Evolutionary conservation across 2,888 invertebrate species (phyloP).

Genomic region (Hylaea fasciaria): DNA sequence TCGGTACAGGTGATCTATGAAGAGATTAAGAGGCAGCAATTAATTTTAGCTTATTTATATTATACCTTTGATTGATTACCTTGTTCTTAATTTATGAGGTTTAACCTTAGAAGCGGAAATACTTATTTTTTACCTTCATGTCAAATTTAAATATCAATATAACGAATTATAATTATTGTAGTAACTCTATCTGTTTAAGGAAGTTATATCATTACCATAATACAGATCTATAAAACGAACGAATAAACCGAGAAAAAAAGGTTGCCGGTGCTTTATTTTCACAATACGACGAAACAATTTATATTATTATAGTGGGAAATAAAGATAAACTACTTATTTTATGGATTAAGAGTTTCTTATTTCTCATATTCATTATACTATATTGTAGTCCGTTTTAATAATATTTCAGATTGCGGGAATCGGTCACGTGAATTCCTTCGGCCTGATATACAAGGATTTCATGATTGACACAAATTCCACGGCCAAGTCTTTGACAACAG

Average conservation of each 20-base stretch:
- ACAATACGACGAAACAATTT: no score
- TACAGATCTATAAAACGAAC: no score
- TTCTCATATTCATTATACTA: no score
- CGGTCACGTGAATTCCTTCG: constrained; percentile 86
- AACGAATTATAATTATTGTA: neutral
- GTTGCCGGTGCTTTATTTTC: no score
- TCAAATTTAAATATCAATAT: neutral
- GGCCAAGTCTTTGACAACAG: constrained; percentile 73
- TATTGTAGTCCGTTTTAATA: neutral
- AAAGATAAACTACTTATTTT: no score
- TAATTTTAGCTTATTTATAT: constrained; percentile 6
- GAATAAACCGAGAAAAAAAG: no score
- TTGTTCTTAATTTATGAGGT: constrained; percentile 7
- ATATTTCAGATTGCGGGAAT: constrained; percentile 84
- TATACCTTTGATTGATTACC: constrained; percentile 15
- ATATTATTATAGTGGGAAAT: no score
- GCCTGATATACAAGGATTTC: constrained; percentile 81
- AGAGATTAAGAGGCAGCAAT: neutral
- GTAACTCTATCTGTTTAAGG: neutral
- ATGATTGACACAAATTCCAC: constrained; percentile 71
- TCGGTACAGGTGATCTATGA: constrained; percentile 9
- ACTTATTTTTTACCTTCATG: neutral
- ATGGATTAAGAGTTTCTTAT: no score
- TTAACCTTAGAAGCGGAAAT: constrained; percentile 6
- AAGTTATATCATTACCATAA: neutral